Evolutionary conservation across 2,888 invertebrate species (phyloP).

Genomic region (Drosophila helvetica): DNA sequence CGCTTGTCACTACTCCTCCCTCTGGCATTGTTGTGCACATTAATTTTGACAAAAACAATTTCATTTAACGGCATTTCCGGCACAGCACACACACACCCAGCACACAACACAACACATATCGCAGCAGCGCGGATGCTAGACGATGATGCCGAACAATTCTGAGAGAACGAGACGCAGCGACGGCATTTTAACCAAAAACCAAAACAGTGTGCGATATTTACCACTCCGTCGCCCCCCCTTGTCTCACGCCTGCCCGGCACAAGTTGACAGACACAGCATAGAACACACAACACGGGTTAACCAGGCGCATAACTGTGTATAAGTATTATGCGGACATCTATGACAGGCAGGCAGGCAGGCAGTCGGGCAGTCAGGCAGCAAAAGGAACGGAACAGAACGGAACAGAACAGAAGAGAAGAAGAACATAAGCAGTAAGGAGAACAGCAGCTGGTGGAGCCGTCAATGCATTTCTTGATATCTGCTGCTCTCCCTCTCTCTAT

Average conservation of each 20-base stretch:
- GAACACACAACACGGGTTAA: constrained; percentile 54
- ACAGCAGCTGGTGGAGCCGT: constrained; percentile 47
- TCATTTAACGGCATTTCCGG: constrained; percentile 74
- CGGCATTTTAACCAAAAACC: constrained; percentile 45
- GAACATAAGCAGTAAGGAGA: constrained; percentile 4
- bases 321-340: constrained; percentile 58
- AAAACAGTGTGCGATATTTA: constrained; percentile 22
- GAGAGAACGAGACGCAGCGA: background rate
- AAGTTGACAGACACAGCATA: constrained; percentile 37
- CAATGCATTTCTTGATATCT: constrained; percentile 62
- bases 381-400: constrained; percentile 31
- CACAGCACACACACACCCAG: constrained; percentile 30
- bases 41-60: constrained; percentile 75
- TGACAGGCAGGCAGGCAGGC: constrained; percentile 13
- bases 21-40: constrained; percentile 56
- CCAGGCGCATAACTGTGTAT: constrained; percentile 71
- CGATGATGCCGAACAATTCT: constrained; percentile 23
- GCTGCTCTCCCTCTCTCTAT: constrained; percentile 28
- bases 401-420: background rate
- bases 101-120: constrained; percentile 7
- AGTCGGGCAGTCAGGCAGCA: constrained; percentile 16
- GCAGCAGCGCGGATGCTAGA: constrained; percentile 25
- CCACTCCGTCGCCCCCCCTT: constrained; percentile 1
- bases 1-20: constrained; percentile 23
- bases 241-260: background rate